phyloP scores from a whole-genome alignment of 2,113 vertebrate genomes.

The Boulengerochromis microlepis region DNA sequence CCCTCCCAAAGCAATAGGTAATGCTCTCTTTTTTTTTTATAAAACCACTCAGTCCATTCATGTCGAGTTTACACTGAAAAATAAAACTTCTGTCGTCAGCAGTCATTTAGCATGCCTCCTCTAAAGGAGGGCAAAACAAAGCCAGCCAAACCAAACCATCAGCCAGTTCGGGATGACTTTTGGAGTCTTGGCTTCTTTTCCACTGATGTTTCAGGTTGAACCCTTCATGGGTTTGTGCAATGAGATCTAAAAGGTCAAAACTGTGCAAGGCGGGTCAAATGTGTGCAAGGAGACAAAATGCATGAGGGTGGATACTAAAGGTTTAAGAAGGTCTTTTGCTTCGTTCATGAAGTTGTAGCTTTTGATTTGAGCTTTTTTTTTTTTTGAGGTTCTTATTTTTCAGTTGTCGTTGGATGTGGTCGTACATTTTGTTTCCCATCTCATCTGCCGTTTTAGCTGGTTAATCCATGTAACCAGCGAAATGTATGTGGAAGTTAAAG shows the following conservation, averaged over 20 bases:
- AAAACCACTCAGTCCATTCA: not conserved
- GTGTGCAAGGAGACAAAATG: not conserved
- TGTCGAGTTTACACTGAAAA: not conserved
- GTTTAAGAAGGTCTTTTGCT: not conserved
- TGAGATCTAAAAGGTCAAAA: not conserved
- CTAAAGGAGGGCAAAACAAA: not conserved
- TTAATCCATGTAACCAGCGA: not conserved
- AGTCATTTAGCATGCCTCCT: not conserved
- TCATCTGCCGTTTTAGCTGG: not conserved
- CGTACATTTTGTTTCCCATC: not conserved
- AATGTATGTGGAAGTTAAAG: not conserved
- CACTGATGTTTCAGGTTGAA: not conserved
- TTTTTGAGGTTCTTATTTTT: not conserved
- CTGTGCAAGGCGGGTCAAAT: not conserved
- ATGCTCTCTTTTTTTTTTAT: not conserved
- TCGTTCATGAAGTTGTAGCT: not conserved
- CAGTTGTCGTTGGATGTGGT: not conserved
- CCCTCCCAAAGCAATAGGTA: not conserved
- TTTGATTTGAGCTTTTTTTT: not conserved
- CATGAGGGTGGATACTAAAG: not conserved
- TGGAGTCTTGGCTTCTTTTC: not conserved
- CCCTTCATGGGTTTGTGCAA: not conserved
- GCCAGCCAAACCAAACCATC: not conserved
- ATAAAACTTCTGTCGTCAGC: not conserved
- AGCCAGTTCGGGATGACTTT: not conserved